Evolutionary conservation across 2,113 vertebrate genomes (phyloP), one percentile per base, ranked within the genome.

Genomic region (Oreochromis spilurus): DNA sequence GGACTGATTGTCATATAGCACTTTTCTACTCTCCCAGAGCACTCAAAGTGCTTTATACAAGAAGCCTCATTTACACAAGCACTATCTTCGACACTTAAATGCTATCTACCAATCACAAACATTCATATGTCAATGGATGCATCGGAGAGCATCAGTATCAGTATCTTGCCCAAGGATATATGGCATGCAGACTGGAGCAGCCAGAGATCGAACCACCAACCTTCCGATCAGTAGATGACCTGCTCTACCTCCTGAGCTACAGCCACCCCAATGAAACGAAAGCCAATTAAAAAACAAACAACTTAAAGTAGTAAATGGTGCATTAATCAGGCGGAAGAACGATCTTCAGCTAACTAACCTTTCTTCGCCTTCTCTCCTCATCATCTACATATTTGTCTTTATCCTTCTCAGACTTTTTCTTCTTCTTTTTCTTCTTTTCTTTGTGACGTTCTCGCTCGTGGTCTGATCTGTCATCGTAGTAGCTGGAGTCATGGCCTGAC

Each of bases 341-440:
- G 2, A 26, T 31, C 2, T 40, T 43, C 31, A 38, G 3, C 12
- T 2, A 21, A 89, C 94, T 81, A 89, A 98, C 98, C 96, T 99
- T 99, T 48, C 98, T 95, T 26, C 98, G 97, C 62, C 98, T 97
- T 87, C 98, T 96, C 81, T 99, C 98, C 1, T 98, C 98, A 4
- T 99, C 99, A 60, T 98, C 98, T 12, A 97, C 91, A 70, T 98
- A 97, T 50, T 99, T 98, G 90, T 98, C 97, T 94, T 98, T 98
- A 36, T 99, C 98, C 79, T 99, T 99, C 79, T 99, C 98, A 0
- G 98, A 97, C 77, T 99, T 99, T 21, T 99, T 99, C 84, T 99
- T 99, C 86, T 99, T 99, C 12, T 99, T 99, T 82, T 99, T 99
- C 89, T 99, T 99, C 58, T 99, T 99, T 16, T 99, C 98, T 90